Percentiles rank a stretch among this genome's conserved stretches.
Evolutionary conservation across 30 jellyfish, hydroid and myxozoan genomes (phyloP).

Genomic region (Calvadosia cruxmelitensis): DNA sequence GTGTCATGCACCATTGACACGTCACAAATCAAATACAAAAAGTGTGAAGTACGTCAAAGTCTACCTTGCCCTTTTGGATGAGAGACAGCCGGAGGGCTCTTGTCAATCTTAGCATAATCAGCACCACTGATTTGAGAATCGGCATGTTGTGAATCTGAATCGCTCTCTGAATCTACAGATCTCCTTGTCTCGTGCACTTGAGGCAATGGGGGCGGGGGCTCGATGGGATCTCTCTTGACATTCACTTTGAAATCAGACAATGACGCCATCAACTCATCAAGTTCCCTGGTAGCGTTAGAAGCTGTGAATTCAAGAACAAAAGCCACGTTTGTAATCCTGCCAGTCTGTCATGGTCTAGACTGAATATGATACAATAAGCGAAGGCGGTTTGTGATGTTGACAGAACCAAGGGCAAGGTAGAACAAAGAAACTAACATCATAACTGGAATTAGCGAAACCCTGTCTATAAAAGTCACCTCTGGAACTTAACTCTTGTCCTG

Average conservation of each 20-base stretch:
- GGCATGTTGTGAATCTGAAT: slow-evolving; percentile 2
- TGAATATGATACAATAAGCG: too few species aligned
- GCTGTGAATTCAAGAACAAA: slow-evolving; percentile 51
- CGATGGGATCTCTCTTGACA: slow-evolving; percentile 39
- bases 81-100: background rate
- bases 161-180: slow-evolving; percentile 3
- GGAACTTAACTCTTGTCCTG: too few species aligned
- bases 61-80: background rate
- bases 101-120: slow-evolving; percentile 80
- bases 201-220: slow-evolving; percentile 26
- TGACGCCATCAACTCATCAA: slow-evolving; percentile 96
- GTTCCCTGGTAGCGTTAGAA: slow-evolving; percentile 84
- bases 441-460: too few species aligned
- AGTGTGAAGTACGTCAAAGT: too few species aligned
- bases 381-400: too few species aligned
- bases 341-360: too few species aligned
- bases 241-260: slow-evolving; percentile 80
- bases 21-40: too few species aligned
- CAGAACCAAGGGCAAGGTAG: too few species aligned
- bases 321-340: too few species aligned
- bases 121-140: slow-evolving; percentile 52
- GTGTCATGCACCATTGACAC: too few species aligned
- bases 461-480: too few species aligned
- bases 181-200: slow-evolving; percentile 6
- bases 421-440: too few species aligned